A percentile compares a stretch with the other conserved stretches of the same genome.
Evolutionary conservation across 2,888 invertebrate species (phyloP).

Genomic region (Blastobasis adustella): DNA sequence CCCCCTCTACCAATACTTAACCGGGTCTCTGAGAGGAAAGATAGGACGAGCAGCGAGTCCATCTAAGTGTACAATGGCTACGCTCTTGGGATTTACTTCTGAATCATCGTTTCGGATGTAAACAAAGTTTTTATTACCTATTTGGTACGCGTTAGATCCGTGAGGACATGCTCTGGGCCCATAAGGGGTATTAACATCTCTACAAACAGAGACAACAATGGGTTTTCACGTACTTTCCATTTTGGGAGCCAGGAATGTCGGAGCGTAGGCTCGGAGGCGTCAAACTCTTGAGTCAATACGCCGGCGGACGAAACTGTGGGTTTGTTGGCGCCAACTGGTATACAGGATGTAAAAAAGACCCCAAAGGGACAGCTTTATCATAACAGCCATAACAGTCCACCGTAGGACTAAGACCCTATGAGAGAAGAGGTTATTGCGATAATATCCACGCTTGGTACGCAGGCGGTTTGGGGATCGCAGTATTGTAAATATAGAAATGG

Average conservation of each 20-base stretch:
- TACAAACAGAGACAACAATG: neutral
- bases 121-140: conserved; percentile 49
- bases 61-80: conserved; percentile 28
- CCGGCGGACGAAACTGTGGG: too few species aligned
- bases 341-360: too few species aligned
- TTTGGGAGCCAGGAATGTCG: neutral
- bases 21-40: neutral
- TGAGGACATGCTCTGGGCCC: conserved; percentile 12
- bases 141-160: conserved; percentile 43
- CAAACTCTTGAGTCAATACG: too few species aligned
- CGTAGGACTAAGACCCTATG: too few species aligned
- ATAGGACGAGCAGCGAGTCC: conserved; percentile 27
- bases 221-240: conserved; percentile 1
- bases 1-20: too few species aligned
- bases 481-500: too few species aligned
- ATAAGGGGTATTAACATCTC: neutral
- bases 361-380: too few species aligned
- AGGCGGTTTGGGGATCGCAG: too few species aligned
- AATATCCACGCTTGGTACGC: too few species aligned
- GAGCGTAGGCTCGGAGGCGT: neutral
- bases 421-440: too few species aligned
- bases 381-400: too few species aligned
- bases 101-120: conserved; percentile 57
- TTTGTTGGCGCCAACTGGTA: too few species aligned
- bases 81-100: conserved; percentile 48